Evolutionary conservation across 2,113 vertebrate genomes (phyloP).

Genomic region (Melierax canorus): DNA sequence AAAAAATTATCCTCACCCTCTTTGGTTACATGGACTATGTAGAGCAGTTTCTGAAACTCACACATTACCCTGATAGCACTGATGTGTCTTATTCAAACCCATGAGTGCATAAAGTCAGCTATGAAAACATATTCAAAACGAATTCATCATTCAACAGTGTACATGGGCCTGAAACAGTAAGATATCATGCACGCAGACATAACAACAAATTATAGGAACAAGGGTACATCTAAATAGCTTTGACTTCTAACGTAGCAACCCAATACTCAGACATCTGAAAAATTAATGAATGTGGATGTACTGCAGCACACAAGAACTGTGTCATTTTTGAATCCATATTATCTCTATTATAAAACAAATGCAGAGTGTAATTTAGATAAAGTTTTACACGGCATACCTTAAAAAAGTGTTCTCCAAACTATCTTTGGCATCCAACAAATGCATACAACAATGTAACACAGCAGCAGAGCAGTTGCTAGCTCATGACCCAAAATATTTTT

Average conservation of each 20-base stretch:
- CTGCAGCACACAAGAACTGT: background rate
- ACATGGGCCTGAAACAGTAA: background rate
- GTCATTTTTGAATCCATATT: background rate
- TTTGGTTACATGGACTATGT: rapidly evolving
- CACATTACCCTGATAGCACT: background rate
- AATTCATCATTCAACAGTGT: background rate
- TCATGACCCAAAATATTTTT: background rate
- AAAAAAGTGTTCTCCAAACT: background rate
- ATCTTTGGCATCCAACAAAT: background rate
- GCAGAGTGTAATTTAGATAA: background rate
- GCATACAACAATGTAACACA: background rate
- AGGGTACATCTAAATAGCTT: background rate
- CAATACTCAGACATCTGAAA: background rate
- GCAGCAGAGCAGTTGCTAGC: background rate
- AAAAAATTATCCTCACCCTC: background rate
- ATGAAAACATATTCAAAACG: background rate
- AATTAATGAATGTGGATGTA: background rate
- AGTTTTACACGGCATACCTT: background rate
- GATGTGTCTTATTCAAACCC: background rate
- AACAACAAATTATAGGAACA: background rate
- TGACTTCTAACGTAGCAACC: background rate
- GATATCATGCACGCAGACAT: constrained; percentile 2
- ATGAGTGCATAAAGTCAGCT: background rate
- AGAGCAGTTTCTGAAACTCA: constrained; percentile 48
- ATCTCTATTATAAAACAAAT: background rate